Percentiles rank a stretch among this genome's conserved stretches.
phyloP scores from a whole-genome alignment of 2,888 invertebrate genomes.

The Limnephilus auricula region DNA sequence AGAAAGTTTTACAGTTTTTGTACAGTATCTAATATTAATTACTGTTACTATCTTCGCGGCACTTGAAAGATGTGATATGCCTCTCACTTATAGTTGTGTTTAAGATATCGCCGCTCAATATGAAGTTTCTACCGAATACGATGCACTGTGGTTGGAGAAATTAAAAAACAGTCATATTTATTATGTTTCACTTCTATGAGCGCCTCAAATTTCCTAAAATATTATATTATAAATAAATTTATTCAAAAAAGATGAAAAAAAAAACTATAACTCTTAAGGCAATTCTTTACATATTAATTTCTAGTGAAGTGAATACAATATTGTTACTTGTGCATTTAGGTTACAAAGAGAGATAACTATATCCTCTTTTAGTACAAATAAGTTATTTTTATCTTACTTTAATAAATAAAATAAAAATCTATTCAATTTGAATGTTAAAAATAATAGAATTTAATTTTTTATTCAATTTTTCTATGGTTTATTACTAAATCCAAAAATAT shows the following conservation, averaged over 20 bases:
- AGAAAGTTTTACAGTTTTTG: background rate
- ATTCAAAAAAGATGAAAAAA: background rate
- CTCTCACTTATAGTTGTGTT: background rate
- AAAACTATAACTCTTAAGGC: background rate
- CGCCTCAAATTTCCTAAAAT: background rate
- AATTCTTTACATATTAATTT: background rate
- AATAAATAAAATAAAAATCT: background rate
- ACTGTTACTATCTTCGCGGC: background rate
- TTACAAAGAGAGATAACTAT: background rate
- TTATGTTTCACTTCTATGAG: background rate
- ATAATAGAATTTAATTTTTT: background rate
- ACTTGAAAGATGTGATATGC: background rate
- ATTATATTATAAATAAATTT: background rate
- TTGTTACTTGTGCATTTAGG: background rate
- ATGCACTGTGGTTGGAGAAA: background rate
- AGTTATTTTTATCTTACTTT: background rate
- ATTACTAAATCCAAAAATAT: background rate
- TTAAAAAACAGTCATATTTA: background rate
- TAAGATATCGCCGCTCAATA: background rate
- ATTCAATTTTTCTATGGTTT: background rate
- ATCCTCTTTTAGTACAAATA: background rate
- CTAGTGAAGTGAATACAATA: background rate
- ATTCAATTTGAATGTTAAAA: constrained; percentile 2
- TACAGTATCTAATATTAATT: constrained; percentile 13
- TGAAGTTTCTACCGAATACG: background rate